Conservation (phyloP, 1,140 invertebrate species). For the Sinella curviseta region DNA sequence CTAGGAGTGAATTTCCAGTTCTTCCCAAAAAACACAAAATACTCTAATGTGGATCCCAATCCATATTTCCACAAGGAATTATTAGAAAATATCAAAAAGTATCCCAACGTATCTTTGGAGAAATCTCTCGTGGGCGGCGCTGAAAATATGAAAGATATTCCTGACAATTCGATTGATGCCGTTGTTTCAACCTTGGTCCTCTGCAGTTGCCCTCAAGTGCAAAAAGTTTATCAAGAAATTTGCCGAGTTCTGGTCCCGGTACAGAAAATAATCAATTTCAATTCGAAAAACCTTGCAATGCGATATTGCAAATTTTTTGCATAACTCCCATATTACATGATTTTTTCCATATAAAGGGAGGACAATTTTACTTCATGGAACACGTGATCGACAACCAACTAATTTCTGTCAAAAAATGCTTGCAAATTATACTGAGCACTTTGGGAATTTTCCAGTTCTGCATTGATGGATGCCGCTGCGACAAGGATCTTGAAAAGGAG, state of each 20-base stretch:
- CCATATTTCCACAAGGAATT: constrained; percentile 35
- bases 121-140: constrained; percentile 49
- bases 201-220: constrained; percentile 51
- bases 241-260: constrained; percentile 53
- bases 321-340: background rate
- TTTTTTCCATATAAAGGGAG: constrained; percentile 46
- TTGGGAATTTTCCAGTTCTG: constrained; percentile 41
- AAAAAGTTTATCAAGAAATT: constrained; percentile 51
- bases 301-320: background rate
- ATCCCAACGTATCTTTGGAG: constrained; percentile 32
- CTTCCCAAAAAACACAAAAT: constrained; percentile 45
- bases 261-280: background rate
- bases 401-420: background rate
- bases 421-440: constrained; percentile 40
- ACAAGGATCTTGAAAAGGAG: constrained; percentile 40
- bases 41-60: constrained; percentile 41
- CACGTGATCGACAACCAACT: constrained; percentile 33
- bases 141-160: constrained; percentile 52
- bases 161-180: constrained; percentile 52
- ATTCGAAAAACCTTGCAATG: background rate
- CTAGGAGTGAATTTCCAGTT: constrained; percentile 50
- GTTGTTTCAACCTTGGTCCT: constrained; percentile 53
- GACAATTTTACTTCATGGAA: constrained; percentile 50
- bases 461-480: constrained; percentile 48
- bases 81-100: constrained; percentile 28